Evolutionary conservation across 2,797 vertebrate genomes (phyloP), one percentile per base, ranked within the genome.

Genomic region (Acrocephalus scirpaceus): DNA sequence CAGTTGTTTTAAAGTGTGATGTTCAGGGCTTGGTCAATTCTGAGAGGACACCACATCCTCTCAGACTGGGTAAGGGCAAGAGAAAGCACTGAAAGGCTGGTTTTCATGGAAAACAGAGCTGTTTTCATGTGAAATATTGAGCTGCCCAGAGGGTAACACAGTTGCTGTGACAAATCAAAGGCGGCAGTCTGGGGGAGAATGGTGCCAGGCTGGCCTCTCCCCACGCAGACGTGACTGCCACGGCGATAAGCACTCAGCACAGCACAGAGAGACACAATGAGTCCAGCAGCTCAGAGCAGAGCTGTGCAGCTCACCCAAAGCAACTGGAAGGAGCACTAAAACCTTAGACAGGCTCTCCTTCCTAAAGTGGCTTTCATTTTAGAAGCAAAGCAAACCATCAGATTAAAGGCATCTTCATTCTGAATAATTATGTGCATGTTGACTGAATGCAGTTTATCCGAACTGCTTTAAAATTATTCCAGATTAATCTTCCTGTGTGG

Each of bases 191-290:
- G 51, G 57, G 56, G 75, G 90, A 92, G 69, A 94, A 90, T 67
- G 75, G 92, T 95, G 92, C 92, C 92, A 96, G 90, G 80, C 93
- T 51, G 83, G 67, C 71, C 88, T 92, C 50, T 95, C 86, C 50
- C 78, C 22, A 2, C 8, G 13, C 84, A 82, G 77, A 91, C 40
- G 50, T 66, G 86, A 67, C 91, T 91, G 92, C 84, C 92, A 57
- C 9, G 0, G 18, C 0, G 19, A 76, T 71, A 60, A 92, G 32
- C 77, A 47, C 57, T 23, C 38, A 71, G 69, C 72, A 40, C 51
- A 81, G 86, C 81, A 85, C 57, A 57, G 71, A 44, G 57, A 61
- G 77, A 88, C 90, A 76, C 56, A 66, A 40, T 64, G 83, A 91
- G 65, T 36, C 32, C 85, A 86, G 75, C 53, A 67, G 25, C 78